phyloP scores from a whole-genome alignment of 2,888 invertebrate genomes.

The Caenorhabditis doughertyi region DNA sequence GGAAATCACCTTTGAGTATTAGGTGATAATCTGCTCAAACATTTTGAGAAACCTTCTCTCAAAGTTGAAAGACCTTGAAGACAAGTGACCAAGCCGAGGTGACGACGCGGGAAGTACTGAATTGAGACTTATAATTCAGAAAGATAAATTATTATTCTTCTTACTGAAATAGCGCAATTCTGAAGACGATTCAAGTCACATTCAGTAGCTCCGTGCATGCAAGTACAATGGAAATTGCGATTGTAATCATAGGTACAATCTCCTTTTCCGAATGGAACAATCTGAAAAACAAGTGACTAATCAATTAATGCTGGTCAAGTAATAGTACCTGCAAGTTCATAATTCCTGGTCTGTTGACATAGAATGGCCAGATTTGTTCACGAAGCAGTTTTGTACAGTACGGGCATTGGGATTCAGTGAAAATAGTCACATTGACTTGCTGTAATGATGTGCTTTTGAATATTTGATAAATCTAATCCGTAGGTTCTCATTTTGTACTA shows the following conservation, averaged over 20 bases:
- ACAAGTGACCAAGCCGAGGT: constrained; percentile 81
- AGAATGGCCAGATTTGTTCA: constrained; percentile 82
- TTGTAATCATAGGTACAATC: constrained; percentile 81
- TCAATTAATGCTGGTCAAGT: background rate
- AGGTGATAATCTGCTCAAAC: constrained; percentile 78
- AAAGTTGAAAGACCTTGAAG: constrained; percentile 80
- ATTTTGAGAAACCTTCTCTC: constrained; percentile 79
- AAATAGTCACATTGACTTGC: constrained; percentile 80
- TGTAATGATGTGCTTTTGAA: constrained; percentile 28
- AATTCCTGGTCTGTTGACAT: constrained; percentile 80
- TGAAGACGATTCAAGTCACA: constrained; percentile 81
- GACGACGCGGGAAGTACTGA: constrained; percentile 80
- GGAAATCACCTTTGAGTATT: constrained; percentile 74
- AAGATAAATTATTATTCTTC: constrained; percentile 16
- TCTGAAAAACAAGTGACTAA: constrained; percentile 54
- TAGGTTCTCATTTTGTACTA: background rate
- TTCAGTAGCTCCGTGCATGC: constrained; percentile 82
- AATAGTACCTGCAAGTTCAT: constrained; percentile 80
- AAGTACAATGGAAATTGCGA: constrained; percentile 79
- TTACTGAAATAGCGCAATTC: constrained; percentile 81
- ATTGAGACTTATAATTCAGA: background rate
- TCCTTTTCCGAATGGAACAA: constrained; percentile 82
- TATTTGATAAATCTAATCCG: background rate
- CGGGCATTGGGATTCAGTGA: constrained; percentile 82
- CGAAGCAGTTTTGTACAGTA: constrained; percentile 80